phyloP scores from a whole-genome alignment of 2,797 vertebrate species.

The Notoglanidium macrostoma region DNA sequence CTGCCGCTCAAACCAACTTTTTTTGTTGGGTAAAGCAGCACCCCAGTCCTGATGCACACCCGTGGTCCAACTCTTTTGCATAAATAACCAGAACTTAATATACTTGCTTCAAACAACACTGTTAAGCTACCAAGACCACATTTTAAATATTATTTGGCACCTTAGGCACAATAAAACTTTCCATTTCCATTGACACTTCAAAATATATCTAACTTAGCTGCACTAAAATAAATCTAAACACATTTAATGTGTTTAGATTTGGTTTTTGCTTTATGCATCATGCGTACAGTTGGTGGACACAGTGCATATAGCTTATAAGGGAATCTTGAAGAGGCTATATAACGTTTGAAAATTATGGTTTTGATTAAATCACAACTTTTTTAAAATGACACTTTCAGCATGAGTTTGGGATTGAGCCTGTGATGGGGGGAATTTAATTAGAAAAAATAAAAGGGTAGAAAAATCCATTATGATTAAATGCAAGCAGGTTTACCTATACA shows the following conservation, averaged over 20 bases:
- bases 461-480: not conserved
- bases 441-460: not conserved
- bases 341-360: not conserved
- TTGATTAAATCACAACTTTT: not conserved
- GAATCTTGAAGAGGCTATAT: not conserved
- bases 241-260: not conserved
- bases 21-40: not conserved
- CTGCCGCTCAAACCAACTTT: not conserved
- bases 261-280: not conserved
- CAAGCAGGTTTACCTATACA: not conserved
- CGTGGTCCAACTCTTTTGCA: slow-evolving; percentile 5
- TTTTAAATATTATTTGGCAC: too few species aligned
- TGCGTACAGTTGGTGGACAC: not conserved
- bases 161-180: too few species aligned
- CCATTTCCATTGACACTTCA: not conserved
- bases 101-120: not conserved
- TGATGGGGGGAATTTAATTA: not conserved
- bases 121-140: not conserved
- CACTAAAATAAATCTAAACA: not conserved
- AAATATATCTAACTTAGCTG: not conserved
- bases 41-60: not conserved
- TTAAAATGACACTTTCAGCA: not conserved
- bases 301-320: not conserved
- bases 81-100: not conserved
- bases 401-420: not conserved